Conservation (phyloP, 2,888 invertebrate species). For the Polyploca ridens region DNA sequence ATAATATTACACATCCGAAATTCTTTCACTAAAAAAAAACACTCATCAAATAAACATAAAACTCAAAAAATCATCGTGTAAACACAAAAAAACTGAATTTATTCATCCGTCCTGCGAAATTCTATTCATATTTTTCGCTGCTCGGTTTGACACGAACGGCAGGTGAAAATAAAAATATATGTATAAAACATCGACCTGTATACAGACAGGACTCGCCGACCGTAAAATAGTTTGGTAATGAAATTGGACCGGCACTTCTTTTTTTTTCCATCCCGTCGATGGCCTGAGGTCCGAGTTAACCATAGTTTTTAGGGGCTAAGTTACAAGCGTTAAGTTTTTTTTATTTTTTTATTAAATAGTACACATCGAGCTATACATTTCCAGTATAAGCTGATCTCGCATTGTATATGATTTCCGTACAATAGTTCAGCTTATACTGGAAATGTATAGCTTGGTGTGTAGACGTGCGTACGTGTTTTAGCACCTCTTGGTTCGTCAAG, state of each 20-base stretch:
- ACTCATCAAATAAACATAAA: not conserved
- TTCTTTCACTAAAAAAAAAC: not conserved
- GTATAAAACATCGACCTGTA: conserved; percentile 52
- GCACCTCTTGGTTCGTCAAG: too few species aligned
- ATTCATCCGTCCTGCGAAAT: not conserved
- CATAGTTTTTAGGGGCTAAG: conserved; percentile 32
- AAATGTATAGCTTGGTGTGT: too few species aligned
- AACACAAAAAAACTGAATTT: not conserved
- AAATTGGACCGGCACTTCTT: conserved; percentile 73
- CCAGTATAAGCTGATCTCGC: too few species aligned
- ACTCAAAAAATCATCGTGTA: not conserved
- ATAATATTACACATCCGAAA: not conserved
- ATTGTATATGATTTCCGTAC: too few species aligned
- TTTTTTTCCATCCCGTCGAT: conserved; percentile 46
- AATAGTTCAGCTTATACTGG: too few species aligned
- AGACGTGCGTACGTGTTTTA: too few species aligned
- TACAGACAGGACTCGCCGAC: conserved; percentile 47
- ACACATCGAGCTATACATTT: too few species aligned
- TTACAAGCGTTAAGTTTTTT: conserved; percentile 16
- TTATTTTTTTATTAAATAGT: too few species aligned
- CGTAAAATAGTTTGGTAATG: conserved; percentile 71
- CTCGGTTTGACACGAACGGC: not conserved
- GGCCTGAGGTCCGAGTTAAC: conserved; percentile 28
- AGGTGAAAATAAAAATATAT: not conserved
- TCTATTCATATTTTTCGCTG: not conserved